phyloP scores from a whole-genome alignment of 2,888 invertebrate genomes.

The Phymatocera aterrima region DNA sequence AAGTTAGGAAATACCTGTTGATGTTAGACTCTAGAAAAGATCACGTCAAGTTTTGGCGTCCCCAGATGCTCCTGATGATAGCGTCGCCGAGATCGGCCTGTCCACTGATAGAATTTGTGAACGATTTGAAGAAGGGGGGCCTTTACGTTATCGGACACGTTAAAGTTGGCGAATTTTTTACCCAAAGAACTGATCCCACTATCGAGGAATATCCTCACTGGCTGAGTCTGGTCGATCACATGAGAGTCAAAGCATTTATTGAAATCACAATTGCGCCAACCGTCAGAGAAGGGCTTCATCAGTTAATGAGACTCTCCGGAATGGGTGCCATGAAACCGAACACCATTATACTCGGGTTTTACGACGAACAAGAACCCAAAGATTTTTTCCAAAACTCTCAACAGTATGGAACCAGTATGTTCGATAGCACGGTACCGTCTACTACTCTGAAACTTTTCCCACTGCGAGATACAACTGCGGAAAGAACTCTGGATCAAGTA shows the following conservation, averaged over 20 bases:
- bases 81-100: slow-evolving; percentile 93
- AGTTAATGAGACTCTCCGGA: slow-evolving; percentile 93
- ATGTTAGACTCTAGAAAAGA: slow-evolving; percentile 97
- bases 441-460: slow-evolving; percentile 76
- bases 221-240: slow-evolving; percentile 95
- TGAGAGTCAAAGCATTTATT: slow-evolving; percentile 97
- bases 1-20: slow-evolving; percentile 96
- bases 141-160: slow-evolving; percentile 93
- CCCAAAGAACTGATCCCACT: slow-evolving; percentile 81
- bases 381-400: slow-evolving; percentile 87
- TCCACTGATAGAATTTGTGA: slow-evolving; percentile 96
- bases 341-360: slow-evolving; percentile 96
- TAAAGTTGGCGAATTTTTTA: slow-evolving; percentile 79
- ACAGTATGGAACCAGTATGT: slow-evolving; percentile 74
- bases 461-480: slow-evolving; percentile 74
- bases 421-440: slow-evolving; percentile 74
- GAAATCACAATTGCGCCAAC: slow-evolving; percentile 92
- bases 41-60: slow-evolving; percentile 99
- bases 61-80: slow-evolving; percentile 95
- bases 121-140: slow-evolving; percentile 97
- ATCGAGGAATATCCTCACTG: slow-evolving; percentile 90
- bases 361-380: slow-evolving; percentile 84
- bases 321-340: slow-evolving; percentile 99
- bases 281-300: slow-evolving; percentile 93
- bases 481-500: slow-evolving; percentile 75